Evolutionary conservation across 2,797 vertebrate species (phyloP).

Genomic region (Alca torda): DNA sequence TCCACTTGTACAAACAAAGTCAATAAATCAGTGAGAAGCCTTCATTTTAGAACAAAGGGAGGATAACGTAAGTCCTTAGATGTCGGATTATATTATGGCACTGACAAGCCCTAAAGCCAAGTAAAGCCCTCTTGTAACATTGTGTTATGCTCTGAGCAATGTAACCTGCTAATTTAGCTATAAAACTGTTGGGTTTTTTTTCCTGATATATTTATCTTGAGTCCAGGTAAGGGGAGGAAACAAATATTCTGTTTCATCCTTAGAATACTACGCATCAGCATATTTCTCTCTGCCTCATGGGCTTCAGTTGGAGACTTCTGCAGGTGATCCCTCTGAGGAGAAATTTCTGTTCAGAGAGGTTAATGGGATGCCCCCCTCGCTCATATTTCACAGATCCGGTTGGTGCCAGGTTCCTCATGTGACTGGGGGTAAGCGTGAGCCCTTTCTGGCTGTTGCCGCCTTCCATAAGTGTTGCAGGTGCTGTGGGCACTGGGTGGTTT

Average conservation of each 20-base stretch:
- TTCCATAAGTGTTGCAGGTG: not conserved
- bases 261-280: not conserved
- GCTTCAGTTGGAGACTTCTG: not conserved
- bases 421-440: not conserved
- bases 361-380: rapidly evolving
- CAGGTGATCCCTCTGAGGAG: not conserved
- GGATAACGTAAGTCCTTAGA: not conserved
- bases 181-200: not conserved
- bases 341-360: not conserved
- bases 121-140: not conserved
- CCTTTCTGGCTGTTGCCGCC: not conserved
- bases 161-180: not conserved
- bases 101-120: not conserved
- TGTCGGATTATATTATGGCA: not conserved
- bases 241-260: not conserved
- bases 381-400: rapidly evolving
- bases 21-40: not conserved
- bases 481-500: rapidly evolving
- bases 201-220: not conserved
- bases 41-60: not conserved
- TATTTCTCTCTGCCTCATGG: not conserved
- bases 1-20: not conserved
- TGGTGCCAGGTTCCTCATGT: not conserved
- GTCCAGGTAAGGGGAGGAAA: not conserved
- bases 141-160: not conserved